Evolutionary conservation across 35 echinoderm and acorn worm species (phyloP), one percentile per base, ranked within the genome.

Genomic region (Patiria miniata): DNA sequence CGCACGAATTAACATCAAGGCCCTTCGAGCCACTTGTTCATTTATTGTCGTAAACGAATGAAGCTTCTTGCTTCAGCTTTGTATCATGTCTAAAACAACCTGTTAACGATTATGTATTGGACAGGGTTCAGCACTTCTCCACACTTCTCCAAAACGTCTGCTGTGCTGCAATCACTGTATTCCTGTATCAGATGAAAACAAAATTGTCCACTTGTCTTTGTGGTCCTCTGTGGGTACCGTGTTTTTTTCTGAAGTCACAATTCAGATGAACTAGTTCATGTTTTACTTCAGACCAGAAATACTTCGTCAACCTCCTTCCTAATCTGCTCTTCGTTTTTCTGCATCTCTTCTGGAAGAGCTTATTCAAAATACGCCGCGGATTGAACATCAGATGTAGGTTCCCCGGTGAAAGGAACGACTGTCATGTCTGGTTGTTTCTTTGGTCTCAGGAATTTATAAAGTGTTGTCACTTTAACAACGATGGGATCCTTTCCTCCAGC

Each of bases 401-500:
- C 87, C 16, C 78, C 79, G 15, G 52, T 61, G 39, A 81, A 89
- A 12, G 22, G 51, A 61, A 58, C 79, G 81, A 89, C 53, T 22
- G 78, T 59, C 32, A 40, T 61, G 23, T 59, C 78, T 51, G 78
- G 32, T 73, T 36, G 50, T 19, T 79, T 51, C 40, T 80, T 82
- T 4, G 87, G 87, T 19, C 78, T 40, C 78, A 60, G 79, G 16
- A 90, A 81, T 69, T 90, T 90, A 57, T 57, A 77, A 4, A 90
- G 56, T 17, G 50, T 40, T 10, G 52, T 53, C 33, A 84, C 81
- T 28, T 52, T 84, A 21, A 80, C 81, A 36, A 77, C 61, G 36
- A 90, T 78, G 5, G 65, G 80, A 2, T 57, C 51, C 17, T 51
- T 34, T 44, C 19, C 18, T 51, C 88, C 88, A 36, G 84, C 78